Conservation (phyloP, 2,113 vertebrate species). For the Sapayoa aenigma region DNA sequence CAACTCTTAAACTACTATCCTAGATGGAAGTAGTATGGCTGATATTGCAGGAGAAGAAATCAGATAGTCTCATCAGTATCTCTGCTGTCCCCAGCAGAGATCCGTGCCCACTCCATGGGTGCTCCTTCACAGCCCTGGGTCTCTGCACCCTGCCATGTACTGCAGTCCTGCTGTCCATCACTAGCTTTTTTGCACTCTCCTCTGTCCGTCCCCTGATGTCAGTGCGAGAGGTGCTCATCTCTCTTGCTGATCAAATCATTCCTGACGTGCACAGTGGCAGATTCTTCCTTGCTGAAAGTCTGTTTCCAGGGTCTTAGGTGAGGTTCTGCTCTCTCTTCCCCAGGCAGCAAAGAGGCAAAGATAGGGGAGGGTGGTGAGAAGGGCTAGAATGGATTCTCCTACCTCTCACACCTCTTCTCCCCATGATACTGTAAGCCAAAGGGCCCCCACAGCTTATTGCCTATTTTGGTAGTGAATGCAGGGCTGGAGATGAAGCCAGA, state of each 20-base stretch:
- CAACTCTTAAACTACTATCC: neutral
- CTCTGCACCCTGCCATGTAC: neutral
- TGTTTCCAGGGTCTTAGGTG: conserved; percentile 18
- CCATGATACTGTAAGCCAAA: neutral
- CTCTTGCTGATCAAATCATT: conserved; percentile 59
- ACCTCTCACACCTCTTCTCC: neutral
- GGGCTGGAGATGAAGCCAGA: neutral
- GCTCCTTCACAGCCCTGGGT: neutral
- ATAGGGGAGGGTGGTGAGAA: neutral
- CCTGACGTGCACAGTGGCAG: conserved; percentile 38
- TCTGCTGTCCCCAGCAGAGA: neutral
- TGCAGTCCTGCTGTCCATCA: neutral
- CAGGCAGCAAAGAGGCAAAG: neutral
- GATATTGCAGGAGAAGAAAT: neutral
- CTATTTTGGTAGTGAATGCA: neutral
- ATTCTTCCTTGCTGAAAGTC: neutral
- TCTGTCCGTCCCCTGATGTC: conserved; percentile 72
- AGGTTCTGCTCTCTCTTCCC: neutral
- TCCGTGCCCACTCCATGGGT: fast-evolving
- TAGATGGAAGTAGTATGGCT: neutral
- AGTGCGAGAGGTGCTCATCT: conserved; percentile 41
- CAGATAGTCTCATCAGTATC: neutral
- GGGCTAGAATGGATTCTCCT: neutral
- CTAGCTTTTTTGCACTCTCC: conserved; percentile 54
- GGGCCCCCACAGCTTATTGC: neutral